Evolutionary conservation across 2,113 vertebrate genomes (phyloP).

Genomic region (Crotophaga sulcirostris): DNA sequence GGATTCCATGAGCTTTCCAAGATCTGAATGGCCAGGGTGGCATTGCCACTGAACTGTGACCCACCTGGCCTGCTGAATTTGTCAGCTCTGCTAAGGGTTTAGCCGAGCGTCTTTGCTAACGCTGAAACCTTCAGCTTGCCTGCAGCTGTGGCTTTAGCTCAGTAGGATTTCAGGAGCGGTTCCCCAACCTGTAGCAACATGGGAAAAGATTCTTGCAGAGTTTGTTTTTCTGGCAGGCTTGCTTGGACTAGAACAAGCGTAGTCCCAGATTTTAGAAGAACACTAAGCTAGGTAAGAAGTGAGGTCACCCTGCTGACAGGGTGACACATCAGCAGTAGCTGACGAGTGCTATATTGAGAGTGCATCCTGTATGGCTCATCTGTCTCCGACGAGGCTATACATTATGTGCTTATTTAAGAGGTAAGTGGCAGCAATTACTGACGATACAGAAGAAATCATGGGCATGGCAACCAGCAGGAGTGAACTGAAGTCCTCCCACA

Average conservation of each 20-base stretch:
- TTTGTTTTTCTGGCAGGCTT: neutral
- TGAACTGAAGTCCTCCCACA: neutral
- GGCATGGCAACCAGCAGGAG: neutral
- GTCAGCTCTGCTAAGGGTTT: neutral
- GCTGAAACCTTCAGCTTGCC: neutral
- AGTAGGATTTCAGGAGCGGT: neutral
- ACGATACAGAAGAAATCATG: neutral
- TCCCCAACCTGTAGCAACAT: neutral
- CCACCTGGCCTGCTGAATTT: neutral
- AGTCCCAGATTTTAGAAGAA: neutral
- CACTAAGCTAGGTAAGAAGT: neutral
- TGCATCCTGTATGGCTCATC: neutral
- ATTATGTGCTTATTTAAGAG: neutral
- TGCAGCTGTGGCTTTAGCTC: neutral
- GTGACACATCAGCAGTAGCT: neutral
- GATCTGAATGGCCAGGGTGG: neutral
- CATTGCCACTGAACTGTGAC: neutral
- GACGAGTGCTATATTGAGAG: neutral
- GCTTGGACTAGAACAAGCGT: neutral
- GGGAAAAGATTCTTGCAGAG: neutral
- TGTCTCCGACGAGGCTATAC: neutral
- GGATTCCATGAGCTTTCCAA: neutral
- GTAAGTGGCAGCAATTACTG: conserved; percentile 38
- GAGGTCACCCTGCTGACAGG: neutral
- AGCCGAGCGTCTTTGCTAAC: neutral